These are phyloP conservation scores for Diplosoma virens DNA, from an alignment of 23 tunicate species.

Conservation along the genomic window DNA sequence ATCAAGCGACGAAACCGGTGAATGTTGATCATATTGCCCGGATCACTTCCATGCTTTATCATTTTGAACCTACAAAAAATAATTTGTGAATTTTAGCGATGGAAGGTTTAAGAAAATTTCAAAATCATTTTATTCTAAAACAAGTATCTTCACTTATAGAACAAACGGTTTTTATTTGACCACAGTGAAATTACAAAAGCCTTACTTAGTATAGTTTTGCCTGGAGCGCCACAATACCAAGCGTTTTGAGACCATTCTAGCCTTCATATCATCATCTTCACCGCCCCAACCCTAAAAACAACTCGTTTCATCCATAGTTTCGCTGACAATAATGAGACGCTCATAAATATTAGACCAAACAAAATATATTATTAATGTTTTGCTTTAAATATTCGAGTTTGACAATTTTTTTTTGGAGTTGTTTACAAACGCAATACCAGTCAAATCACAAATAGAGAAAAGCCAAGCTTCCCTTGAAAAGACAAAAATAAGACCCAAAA, in stretches of 20 bases:
- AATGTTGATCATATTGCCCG: not conserved
- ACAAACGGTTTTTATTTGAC: no score
- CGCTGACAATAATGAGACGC: no score
- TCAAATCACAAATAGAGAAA: no score
- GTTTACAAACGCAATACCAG: no score
- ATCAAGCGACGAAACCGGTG: not conserved
- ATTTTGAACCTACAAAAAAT: conserved; percentile 17
- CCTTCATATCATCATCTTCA: conserved; percentile 44
- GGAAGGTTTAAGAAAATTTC: not conserved
- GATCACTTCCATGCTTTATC: conserved; percentile 22
- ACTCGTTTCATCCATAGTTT: no score
- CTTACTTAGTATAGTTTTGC: conserved; percentile 21
- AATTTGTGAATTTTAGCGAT: not conserved
- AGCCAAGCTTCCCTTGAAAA: no score
- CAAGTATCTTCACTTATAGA: no score
- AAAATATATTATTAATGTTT: not conserved
- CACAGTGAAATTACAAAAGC: not conserved
- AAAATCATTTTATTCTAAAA: no score
- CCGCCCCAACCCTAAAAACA: conserved; percentile 47
- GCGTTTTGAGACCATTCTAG: not conserved
- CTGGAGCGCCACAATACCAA: conserved; percentile 10
- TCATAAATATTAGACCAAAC: not conserved
- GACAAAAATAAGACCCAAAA: no score
- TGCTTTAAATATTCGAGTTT: not conserved
- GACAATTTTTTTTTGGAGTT: no score